Percentiles rank a stretch among this genome's conserved stretches.
Conservation (phyloP, 2,797 vertebrate genomes). For the Valencia hispanica region DNA sequence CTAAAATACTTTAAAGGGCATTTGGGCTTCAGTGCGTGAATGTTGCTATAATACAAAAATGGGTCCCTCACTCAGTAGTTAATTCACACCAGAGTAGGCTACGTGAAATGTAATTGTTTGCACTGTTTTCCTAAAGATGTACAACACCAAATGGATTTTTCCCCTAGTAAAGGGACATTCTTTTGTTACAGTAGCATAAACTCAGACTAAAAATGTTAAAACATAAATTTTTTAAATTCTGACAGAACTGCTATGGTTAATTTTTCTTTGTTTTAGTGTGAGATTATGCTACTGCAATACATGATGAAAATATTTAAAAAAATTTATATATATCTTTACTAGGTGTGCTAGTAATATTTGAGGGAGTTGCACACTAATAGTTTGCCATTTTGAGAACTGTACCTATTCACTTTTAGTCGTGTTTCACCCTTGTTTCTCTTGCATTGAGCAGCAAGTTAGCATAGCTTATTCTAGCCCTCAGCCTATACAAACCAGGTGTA, state of each 20-base stretch:
- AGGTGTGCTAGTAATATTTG: background rate
- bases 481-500: background rate
- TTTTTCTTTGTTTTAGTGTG: background rate
- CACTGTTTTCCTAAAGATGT: slow-evolving; percentile 25
- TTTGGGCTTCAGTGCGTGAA: slow-evolving; percentile 90
- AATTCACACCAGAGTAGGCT: slow-evolving; percentile 84
- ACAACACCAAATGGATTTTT: background rate
- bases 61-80: slow-evolving; percentile 95
- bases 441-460: background rate
- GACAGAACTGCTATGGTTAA: background rate
- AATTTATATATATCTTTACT: background rate
- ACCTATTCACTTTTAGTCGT: slow-evolving; percentile 10
- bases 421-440: background rate
- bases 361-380: slow-evolving; percentile 9
- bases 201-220: background rate
- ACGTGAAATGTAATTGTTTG: slow-evolving; percentile 46
- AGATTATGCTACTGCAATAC: background rate
- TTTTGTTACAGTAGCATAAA: background rate
- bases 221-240: background rate
- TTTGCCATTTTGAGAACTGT: background rate
- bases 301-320: background rate
- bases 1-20: slow-evolving; percentile 87
- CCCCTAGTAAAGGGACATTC: background rate
- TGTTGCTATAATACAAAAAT: slow-evolving; percentile 83
- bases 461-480: background rate